Conservation (phyloP, 2,888 invertebrate genomes). For the Spilarctia lutea region DNA sequence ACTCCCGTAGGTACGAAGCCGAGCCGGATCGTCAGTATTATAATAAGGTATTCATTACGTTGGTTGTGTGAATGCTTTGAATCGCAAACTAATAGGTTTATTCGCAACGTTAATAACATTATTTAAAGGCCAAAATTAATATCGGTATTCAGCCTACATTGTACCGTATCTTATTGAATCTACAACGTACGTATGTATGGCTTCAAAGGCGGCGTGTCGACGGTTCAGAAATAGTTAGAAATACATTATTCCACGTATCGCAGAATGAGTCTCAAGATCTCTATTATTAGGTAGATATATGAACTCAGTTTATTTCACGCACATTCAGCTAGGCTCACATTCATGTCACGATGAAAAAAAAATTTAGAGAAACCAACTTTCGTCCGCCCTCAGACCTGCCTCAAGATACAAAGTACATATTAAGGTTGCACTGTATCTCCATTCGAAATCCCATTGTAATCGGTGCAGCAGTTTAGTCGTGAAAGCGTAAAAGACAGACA, state of each 20-base stretch:
- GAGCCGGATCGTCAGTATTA: neutral
- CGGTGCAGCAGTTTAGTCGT: no score
- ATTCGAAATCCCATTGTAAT: no score
- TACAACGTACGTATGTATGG: neutral
- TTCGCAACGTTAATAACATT: neutral
- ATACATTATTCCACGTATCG: neutral
- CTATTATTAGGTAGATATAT: neutral
- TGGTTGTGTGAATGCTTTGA: neutral
- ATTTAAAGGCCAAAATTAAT: constrained; percentile 1
- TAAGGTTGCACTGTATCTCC: no score
- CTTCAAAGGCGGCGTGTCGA: neutral
- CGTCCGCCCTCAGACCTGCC: no score
- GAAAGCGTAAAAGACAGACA: no score
- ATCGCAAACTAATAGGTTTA: neutral
- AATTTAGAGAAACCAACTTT: no score
- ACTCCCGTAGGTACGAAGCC: no score
- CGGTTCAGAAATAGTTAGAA: neutral
- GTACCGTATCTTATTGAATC: neutral
- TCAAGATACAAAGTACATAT: no score
- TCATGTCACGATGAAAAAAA: neutral
- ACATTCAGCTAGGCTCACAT: neutral
- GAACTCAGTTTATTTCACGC: neutral
- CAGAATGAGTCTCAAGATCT: neutral
- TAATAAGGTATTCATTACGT: neutral
- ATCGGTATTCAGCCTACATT: neutral